A percentile compares a stretch with the other conserved stretches of the same genome.
Conservation (phyloP, 2,797 vertebrate species). For the Galaxias olidus region DNA sequence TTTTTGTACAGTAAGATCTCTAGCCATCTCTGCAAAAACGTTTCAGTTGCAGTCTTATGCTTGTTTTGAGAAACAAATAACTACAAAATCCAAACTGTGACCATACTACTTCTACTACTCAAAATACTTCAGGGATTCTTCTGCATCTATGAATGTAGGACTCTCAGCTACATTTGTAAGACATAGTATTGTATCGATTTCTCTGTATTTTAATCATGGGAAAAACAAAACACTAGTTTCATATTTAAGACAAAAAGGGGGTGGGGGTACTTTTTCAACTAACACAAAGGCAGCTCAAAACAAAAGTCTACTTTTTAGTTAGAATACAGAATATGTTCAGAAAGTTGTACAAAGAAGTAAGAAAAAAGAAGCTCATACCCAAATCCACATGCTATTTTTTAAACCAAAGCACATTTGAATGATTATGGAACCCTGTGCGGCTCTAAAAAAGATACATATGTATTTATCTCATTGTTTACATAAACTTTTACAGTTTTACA, state of each 20-base stretch:
- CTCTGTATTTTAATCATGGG: constrained; percentile 94
- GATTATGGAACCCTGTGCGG: constrained; percentile 92
- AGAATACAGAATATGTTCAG: constrained; percentile 82
- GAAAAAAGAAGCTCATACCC: constrained; percentile 91
- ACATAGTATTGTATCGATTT: constrained; percentile 96
- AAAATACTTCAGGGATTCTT: constrained; percentile 94
- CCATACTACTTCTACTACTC: constrained; percentile 81
- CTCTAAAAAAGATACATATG: constrained; percentile 85
- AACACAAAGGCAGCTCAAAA: constrained; percentile 84
- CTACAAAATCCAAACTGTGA: constrained; percentile 85
- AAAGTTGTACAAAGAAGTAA: constrained; percentile 81
- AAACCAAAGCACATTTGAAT: constrained; percentile 99
- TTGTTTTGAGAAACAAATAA: constrained; percentile 71
- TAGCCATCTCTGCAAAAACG: constrained; percentile 71
- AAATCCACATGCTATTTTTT: constrained; percentile 99
- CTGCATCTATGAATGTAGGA: constrained; percentile 81
- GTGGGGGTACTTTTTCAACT: constrained; percentile 80
- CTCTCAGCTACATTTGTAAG: constrained; percentile 90
- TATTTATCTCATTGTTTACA: constrained; percentile 99
- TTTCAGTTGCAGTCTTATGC: constrained; percentile 66
- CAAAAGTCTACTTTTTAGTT: constrained; percentile 81
- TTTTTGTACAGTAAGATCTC: constrained; percentile 73
- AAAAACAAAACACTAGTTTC: constrained; percentile 98
- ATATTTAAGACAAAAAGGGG: constrained; percentile 88
- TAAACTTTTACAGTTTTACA: constrained; percentile 96